phyloP scores from a whole-genome alignment of 1,140 invertebrate genomes.

The Dinothrombium tinctorium region DNA sequence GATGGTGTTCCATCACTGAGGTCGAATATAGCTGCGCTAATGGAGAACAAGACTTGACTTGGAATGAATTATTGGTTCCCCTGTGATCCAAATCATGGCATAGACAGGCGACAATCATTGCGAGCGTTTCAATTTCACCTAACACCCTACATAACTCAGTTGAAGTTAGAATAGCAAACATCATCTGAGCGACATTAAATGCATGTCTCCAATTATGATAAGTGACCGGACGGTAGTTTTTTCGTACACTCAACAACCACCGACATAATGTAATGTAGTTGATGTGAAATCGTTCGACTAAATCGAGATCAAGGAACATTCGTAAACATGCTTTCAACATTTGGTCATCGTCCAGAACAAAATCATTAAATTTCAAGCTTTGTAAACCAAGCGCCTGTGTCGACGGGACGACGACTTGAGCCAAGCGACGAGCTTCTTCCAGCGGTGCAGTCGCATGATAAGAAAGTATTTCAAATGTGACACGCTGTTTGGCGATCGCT shows the following conservation, averaged over 20 bases:
- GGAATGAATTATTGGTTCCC: slow-evolving; percentile 27
- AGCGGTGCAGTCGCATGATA: slow-evolving; percentile 79
- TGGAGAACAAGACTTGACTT: slow-evolving; percentile 44
- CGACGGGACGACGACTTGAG: slow-evolving; percentile 48
- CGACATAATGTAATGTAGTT: slow-evolving; percentile 39
- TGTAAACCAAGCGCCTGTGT: slow-evolving; percentile 53
- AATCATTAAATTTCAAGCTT: slow-evolving; percentile 65
- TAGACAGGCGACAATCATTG: slow-evolving; percentile 76
- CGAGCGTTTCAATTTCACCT: slow-evolving; percentile 68
- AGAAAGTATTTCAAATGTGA: slow-evolving; percentile 78
- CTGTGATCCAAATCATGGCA: slow-evolving; percentile 86
- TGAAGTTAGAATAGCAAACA: slow-evolving; percentile 80
- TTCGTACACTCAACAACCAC: slow-evolving; percentile 81
- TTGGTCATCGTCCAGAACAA: slow-evolving; percentile 58
- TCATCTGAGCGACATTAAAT: slow-evolving; percentile 83
- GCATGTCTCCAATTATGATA: slow-evolving; percentile 96
- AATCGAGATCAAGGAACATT: slow-evolving; percentile 73
- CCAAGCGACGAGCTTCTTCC: slow-evolving; percentile 40
- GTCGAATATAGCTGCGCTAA: slow-evolving; percentile 80
- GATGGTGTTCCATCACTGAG: slow-evolving; percentile 90
- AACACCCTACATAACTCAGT: slow-evolving; percentile 78
- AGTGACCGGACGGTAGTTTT: slow-evolving; percentile 84
- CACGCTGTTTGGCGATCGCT: slow-evolving; percentile 80
- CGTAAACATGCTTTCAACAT: slow-evolving; percentile 61
- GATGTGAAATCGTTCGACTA: slow-evolving; percentile 68